These are phyloP conservation scores for Podiceps cristatus DNA, from an alignment of 2,113 vertebrate species.

Conservation along the genomic window DNA sequence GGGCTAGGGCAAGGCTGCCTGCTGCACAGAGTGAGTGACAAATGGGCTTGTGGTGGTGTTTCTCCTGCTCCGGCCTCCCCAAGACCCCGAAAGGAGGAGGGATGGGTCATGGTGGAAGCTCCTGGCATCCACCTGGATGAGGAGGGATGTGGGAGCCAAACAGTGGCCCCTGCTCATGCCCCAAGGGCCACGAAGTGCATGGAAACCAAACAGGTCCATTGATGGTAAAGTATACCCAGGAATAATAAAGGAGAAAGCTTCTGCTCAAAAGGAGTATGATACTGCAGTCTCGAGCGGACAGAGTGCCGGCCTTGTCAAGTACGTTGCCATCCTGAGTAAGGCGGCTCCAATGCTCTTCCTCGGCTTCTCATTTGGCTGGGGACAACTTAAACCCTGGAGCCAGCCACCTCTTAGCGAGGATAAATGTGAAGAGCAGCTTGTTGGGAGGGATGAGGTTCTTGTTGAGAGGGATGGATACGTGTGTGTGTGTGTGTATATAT, in stretches of 20 bases:
- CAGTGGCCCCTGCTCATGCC: too few relatives aligned
- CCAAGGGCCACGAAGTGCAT: not conserved
- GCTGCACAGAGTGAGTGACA: not conserved
- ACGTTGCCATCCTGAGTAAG: not conserved
- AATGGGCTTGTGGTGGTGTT: accelerated
- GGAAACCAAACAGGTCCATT: conserved; percentile 79
- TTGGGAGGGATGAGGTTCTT: not conserved
- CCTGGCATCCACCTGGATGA: not conserved
- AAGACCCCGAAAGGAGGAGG: not conserved
- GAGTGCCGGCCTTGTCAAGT: conserved; percentile 87
- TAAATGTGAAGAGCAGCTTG: not conserved
- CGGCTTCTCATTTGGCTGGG: not conserved
- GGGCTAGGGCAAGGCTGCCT: not conserved
- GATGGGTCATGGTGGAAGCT: not conserved
- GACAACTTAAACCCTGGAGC: not conserved
- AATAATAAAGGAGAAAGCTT: conserved; percentile 85
- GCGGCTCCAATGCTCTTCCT: not conserved
- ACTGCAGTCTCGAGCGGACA: conserved; percentile 79
- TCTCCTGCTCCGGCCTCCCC: not conserved
- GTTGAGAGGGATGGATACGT: not conserved
- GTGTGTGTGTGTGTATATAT: accelerated
- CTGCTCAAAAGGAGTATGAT: conserved; percentile 83
- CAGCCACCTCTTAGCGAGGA: not conserved
- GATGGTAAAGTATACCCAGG: conserved; percentile 86
- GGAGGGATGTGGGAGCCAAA: not conserved